A percentile compares a stretch with the other conserved stretches of the same genome.
Conservation (phyloP, 1,140 invertebrate species). For the Formica selysi region DNA sequence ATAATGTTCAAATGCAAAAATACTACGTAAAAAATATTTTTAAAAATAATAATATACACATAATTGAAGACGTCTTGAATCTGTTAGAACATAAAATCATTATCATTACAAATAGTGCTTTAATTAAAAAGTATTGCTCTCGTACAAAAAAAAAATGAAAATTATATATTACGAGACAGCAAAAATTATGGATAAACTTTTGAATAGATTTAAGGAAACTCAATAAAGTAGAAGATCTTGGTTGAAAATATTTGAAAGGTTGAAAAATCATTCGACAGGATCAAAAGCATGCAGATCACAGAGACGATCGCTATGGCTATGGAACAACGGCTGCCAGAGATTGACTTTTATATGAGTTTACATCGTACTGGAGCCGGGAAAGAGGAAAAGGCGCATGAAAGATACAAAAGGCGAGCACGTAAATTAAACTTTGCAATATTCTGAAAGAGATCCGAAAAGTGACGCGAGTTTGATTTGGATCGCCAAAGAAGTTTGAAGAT, state of each 20-base stretch:
- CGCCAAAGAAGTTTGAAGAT: not conserved
- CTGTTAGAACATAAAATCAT: not conserved
- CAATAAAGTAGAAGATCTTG: conserved; percentile 4
- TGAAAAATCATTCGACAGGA: conserved; percentile 32
- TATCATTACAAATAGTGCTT: not conserved
- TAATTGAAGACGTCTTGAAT: not conserved
- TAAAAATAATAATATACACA: not conserved
- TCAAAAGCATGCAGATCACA: conserved; percentile 46
- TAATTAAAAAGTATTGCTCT: not conserved
- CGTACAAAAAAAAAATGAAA: not conserved
- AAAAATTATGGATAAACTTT: not conserved
- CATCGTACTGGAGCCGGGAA: not conserved
- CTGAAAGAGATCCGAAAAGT: not conserved
- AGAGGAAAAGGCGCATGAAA: conserved; percentile 3
- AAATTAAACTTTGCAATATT: conserved; percentile 34
- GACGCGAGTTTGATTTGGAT: not conserved
- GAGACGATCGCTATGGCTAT: conserved; percentile 29
- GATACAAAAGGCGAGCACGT: conserved; percentile 38
- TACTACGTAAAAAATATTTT: too few species aligned
- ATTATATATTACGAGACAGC: not conserved
- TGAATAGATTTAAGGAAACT: not conserved
- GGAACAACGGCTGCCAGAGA: conserved; percentile 9
- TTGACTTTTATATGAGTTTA: conserved; percentile 64
- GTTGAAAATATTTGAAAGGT: not conserved
- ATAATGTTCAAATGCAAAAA: not conserved